Percentiles rank a stretch among this genome's conserved stretches.
Evolutionary conservation across 2,113 vertebrate genomes (phyloP).

Genomic region (Erythrolamprus reginae): DNA sequence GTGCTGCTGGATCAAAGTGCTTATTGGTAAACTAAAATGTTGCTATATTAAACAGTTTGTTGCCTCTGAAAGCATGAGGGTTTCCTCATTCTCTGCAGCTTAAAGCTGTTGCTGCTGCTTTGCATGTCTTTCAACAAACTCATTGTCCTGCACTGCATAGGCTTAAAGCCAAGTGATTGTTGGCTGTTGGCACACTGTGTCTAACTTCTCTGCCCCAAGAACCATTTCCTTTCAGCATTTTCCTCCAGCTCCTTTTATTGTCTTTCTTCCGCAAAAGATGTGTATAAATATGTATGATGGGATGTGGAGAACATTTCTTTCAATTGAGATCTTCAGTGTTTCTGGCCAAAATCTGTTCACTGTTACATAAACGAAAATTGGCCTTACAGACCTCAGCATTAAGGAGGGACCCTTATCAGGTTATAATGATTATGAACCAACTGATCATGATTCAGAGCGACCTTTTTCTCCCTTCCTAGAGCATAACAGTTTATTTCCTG

Average conservation of each 20-base stretch:
- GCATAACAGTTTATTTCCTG: background rate
- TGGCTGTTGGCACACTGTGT: background rate
- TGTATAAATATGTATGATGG: background rate
- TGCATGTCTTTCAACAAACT: background rate
- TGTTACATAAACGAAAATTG: background rate
- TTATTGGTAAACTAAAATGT: background rate
- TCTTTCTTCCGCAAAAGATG: background rate
- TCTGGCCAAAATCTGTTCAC: background rate
- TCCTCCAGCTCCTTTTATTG: background rate
- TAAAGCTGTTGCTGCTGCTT: background rate
- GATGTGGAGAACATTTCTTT: background rate
- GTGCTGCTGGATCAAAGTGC: background rate
- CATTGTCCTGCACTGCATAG: background rate
- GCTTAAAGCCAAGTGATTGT: background rate
- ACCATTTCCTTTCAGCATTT: background rate
- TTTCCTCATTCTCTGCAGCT: background rate
- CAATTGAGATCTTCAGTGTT: background rate
- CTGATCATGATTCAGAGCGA: background rate
- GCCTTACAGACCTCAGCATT: background rate
- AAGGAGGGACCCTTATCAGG: background rate
- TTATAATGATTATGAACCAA: background rate
- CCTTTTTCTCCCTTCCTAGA: background rate
- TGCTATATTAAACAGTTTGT: background rate
- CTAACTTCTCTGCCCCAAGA: background rate
- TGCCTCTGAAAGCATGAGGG: background rate